Base-by-base conservation (phyloP, 35 echinoderm and acorn worm genomes). In the Diadema setosum region DNA sequence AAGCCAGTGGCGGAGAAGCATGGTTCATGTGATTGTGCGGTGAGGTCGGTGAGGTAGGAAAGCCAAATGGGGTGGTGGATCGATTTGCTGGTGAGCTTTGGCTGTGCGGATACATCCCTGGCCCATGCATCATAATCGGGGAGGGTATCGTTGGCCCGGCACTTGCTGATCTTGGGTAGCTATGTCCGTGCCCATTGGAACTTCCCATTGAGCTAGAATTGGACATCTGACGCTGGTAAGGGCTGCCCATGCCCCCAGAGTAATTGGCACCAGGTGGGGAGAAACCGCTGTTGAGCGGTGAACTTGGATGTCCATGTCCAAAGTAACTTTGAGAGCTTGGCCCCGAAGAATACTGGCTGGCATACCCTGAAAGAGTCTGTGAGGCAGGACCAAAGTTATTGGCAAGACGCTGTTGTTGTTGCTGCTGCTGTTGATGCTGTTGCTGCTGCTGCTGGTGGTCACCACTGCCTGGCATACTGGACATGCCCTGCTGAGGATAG, bases 141-240 rank as follows among this genome's bases (percentile, higher is more conserved):
- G 89, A 91, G 32, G 89, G 89, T 30, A 91, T 85, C 29, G 89
- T 86, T 5, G 89, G 89, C 55, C 75, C 83, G 34, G 84, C 83
- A 76, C 84, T 83, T 44, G 80, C 87, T 78, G 89, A 91, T 42
- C 73, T 58, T 41, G 84, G 91, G 84, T 83, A 88, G 27, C 24
- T 30, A 37, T 45, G 67, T n/a, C 42, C 30, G 24, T 96, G 94
- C 1, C 94, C 94, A 34, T 91, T 96, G 20, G 94, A 90, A 56
- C 94, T 96, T 21, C 83, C 89, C 59, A 95, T 80, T 21, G 93
- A 89, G 49, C 89, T 95, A 32, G 89, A 65, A 5, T 42, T 75
- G 12, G 89, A 69, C 29, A 91, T 85, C 55, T 95, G 93, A 16
- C 93, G 41, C 65, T 95, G 93, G 45, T 87, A 91, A 15, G 86